These are phyloP conservation scores for Rhincodon typus DNA, from an alignment of 2,797 vertebrate genomes.

Conservation along the genomic window DNA sequence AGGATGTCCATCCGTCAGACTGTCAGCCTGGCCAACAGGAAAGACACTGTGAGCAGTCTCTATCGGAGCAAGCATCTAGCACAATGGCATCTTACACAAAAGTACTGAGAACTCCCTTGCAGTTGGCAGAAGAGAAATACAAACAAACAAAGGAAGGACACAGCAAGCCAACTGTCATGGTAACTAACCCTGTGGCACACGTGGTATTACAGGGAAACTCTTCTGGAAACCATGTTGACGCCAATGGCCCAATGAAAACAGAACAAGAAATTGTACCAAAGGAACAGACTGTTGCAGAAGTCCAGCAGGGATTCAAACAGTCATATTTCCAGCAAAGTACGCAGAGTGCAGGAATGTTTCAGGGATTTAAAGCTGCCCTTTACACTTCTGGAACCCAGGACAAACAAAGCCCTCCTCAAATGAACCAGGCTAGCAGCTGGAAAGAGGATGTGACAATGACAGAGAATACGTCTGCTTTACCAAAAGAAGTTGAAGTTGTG, in stretches of 20 bases:
- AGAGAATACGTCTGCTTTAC: conserved; percentile 49
- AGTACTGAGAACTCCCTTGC: conserved; percentile 45
- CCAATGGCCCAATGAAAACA: neutral
- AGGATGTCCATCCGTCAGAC: conserved; percentile 30
- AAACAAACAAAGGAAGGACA: conserved; percentile 41
- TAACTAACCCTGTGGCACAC: neutral
- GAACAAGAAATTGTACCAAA: conserved; percentile 41
- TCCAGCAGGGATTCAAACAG: conserved; percentile 45
- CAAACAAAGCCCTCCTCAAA: conserved; percentile 38
- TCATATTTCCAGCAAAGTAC: conserved; percentile 37
- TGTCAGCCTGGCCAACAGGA: conserved; percentile 31
- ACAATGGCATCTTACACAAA: conserved; percentile 2
- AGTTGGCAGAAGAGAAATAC: conserved; percentile 49
- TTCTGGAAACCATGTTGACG: conserved; percentile 37
- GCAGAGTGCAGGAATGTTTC: conserved; percentile 46
- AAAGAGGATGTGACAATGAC: conserved; percentile 42
- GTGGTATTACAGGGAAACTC: conserved; percentile 39
- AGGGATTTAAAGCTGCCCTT: conserved; percentile 50
- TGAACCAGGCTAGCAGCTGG: neutral
- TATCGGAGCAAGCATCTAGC: neutral
- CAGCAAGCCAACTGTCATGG: conserved; percentile 38
- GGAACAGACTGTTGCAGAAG: conserved; percentile 41
- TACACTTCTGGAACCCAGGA: conserved; percentile 51
- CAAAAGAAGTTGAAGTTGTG: conserved; percentile 59
- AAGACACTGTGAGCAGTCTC: neutral